These are phyloP conservation scores for Glandiceps talaboti DNA, from an alignment of 53 echinoderm and acorn worm genomes.

Conservation along the genomic window DNA sequence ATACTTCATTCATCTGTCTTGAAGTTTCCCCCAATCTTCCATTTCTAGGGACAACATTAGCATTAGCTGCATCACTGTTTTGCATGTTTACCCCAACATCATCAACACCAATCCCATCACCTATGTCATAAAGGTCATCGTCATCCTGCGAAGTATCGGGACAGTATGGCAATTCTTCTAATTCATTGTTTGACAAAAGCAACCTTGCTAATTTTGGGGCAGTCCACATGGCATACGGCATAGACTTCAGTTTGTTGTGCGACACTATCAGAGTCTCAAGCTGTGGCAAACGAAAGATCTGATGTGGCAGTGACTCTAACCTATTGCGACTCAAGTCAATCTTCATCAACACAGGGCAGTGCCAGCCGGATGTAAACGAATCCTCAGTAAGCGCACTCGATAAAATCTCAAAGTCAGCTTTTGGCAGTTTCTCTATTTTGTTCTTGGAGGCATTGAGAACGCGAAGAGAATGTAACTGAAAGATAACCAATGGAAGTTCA, in stretches of 20 bases:
- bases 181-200: slow-evolving; percentile 56
- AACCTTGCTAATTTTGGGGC: slow-evolving; percentile 62
- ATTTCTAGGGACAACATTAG: neutral
- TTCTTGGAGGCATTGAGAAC: slow-evolving; percentile 72
- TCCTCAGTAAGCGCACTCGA: slow-evolving; percentile 14
- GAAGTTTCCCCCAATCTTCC: neutral
- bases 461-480: slow-evolving; percentile 84
- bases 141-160: neutral
- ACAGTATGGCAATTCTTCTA: slow-evolving; percentile 58
- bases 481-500: slow-evolving; percentile 54
- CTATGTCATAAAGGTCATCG: neutral
- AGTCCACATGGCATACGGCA: slow-evolving; percentile 97
- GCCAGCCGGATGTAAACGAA: slow-evolving; percentile 31
- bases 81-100: neutral
- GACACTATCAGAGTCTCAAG: slow-evolving; percentile 49
- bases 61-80: neutral
- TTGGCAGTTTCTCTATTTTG: slow-evolving; percentile 53
- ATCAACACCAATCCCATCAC: neutral
- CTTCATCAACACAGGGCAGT: slow-evolving; percentile 55
- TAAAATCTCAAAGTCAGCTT: neutral
- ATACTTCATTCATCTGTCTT: neutral
- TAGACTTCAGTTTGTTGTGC: slow-evolving; percentile 42
- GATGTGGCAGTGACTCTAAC: slow-evolving; percentile 40
- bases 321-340: slow-evolving; percentile 64
- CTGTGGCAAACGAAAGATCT: slow-evolving; percentile 55